Evolutionary conservation across 1,140 invertebrate genomes (phyloP).

Genomic region (Drosophila ercepeae): DNA sequence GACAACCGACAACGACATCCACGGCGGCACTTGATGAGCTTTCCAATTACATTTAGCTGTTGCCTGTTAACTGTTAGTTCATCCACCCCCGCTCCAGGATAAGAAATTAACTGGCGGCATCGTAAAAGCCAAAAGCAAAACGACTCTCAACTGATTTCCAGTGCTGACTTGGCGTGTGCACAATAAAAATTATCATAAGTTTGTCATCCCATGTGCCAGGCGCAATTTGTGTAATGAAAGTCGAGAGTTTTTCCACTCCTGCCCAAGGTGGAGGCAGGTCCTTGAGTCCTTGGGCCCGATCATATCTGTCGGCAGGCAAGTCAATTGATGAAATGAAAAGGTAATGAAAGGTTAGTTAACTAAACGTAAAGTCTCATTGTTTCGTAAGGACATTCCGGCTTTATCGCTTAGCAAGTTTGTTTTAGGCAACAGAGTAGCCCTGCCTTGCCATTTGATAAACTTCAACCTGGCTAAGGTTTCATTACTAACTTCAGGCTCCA

Average conservation of each 20-base stretch:
- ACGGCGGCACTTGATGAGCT: slow-evolving; percentile 62
- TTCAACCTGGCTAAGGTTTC: background rate
- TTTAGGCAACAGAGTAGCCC: background rate
- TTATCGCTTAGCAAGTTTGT: background rate
- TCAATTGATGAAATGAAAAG: slow-evolving; percentile 22
- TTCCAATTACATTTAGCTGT: slow-evolving; percentile 72
- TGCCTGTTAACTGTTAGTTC: slow-evolving; percentile 48
- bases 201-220: slow-evolving; percentile 7
- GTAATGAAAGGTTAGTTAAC: slow-evolving; percentile 26
- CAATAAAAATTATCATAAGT: slow-evolving; percentile 67
- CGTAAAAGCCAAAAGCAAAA: slow-evolving; percentile 54
- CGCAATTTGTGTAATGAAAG: slow-evolving; percentile 69
- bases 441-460: background rate
- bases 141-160: slow-evolving; percentile 41
- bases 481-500: background rate
- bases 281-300: background rate
- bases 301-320: slow-evolving; percentile 28
- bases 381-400: background rate
- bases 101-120: slow-evolving; percentile 64
- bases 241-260: slow-evolving; percentile 10
- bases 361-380: background rate
- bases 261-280: background rate
- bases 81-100: slow-evolving; percentile 5
- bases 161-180: slow-evolving; percentile 20
- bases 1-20: slow-evolving; percentile 10